phyloP scores from a whole-genome alignment of 1,140 invertebrate genomes.

The Pogonomyrmex californicus region DNA sequence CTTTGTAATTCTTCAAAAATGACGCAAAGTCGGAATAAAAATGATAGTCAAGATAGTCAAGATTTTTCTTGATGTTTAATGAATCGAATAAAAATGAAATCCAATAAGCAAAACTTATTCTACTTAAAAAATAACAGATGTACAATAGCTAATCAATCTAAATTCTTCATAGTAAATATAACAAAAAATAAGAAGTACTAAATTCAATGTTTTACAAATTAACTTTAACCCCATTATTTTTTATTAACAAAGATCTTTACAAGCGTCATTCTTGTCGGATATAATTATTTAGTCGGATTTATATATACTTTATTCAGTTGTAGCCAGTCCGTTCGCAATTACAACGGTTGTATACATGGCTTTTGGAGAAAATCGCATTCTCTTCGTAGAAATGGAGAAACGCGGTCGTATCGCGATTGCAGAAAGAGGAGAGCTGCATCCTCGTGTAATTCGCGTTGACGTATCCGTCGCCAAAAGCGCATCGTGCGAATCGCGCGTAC shows the following conservation, averaged over 20 bases:
- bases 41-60: conserved; percentile 1
- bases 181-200: background rate
- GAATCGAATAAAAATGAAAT: conserved; percentile 13
- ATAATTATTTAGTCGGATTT: background rate
- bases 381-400: conserved; percentile 60
- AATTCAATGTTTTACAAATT: background rate
- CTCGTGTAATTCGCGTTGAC: conserved; percentile 45
- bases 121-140: conserved; percentile 11
- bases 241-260: background rate
- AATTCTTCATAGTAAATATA: background rate
- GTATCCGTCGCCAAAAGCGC: conserved; percentile 65
- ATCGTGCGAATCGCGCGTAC: conserved; percentile 61
- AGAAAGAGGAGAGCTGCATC: conserved; percentile 42
- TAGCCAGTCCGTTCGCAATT: conserved; percentile 19
- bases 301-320: background rate
- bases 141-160: background rate
- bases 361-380: conserved; percentile 72
- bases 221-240: background rate
- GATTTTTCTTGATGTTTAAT: conserved; percentile 26
- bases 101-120: conserved; percentile 22
- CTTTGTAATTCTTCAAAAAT: background rate
- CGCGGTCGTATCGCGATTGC: conserved; percentile 47
- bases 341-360: conserved; percentile 44
- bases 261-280: background rate
- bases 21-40: conserved; percentile 28